A percentile compares a stretch with the other conserved stretches of the same genome.
Conservation (phyloP, 2,113 vertebrate genomes). For the Crotophaga sulcirostris region DNA sequence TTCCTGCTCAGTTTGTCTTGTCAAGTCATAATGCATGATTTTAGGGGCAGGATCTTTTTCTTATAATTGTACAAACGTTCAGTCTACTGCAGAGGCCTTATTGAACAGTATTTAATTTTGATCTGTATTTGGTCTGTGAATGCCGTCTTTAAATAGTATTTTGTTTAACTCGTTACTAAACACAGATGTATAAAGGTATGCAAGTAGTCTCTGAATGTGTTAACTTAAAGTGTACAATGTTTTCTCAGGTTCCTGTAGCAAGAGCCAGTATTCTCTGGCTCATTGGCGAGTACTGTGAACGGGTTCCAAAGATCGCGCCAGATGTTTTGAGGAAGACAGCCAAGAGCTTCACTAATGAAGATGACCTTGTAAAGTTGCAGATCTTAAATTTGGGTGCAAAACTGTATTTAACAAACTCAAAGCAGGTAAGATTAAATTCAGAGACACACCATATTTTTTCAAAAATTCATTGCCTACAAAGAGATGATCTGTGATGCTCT, state of each 20-base stretch:
- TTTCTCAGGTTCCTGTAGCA: slow-evolving; percentile 90
- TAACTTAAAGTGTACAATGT: neutral
- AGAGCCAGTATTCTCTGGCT: slow-evolving; percentile 98
- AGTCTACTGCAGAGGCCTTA: neutral
- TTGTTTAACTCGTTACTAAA: neutral
- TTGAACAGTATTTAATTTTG: neutral
- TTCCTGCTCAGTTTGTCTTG: neutral
- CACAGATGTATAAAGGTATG: neutral
- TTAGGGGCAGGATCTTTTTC: neutral
- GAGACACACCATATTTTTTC: neutral
- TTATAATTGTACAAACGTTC: neutral
- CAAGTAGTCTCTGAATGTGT: neutral
- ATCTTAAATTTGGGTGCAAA: slow-evolving; percentile 93
- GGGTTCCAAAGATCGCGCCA: slow-evolving; percentile 94
- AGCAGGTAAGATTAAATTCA: slow-evolving; percentile 82
- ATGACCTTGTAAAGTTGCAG: slow-evolving; percentile 96
- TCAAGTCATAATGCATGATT: accelerated
- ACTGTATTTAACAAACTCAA: slow-evolving; percentile 96
- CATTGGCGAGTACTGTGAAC: slow-evolving; percentile 94
- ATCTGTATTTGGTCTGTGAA: neutral
- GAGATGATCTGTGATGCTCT: neutral
- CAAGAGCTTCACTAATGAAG: slow-evolving; percentile 90
- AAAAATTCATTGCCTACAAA: neutral
- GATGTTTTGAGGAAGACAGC: slow-evolving; percentile 94
- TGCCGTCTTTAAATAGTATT: neutral